A percentile compares a stretch with the other conserved stretches of the same genome.
phyloP scores from a whole-genome alignment of 2,113 vertebrate species.

The Ophiodon elongatus region DNA sequence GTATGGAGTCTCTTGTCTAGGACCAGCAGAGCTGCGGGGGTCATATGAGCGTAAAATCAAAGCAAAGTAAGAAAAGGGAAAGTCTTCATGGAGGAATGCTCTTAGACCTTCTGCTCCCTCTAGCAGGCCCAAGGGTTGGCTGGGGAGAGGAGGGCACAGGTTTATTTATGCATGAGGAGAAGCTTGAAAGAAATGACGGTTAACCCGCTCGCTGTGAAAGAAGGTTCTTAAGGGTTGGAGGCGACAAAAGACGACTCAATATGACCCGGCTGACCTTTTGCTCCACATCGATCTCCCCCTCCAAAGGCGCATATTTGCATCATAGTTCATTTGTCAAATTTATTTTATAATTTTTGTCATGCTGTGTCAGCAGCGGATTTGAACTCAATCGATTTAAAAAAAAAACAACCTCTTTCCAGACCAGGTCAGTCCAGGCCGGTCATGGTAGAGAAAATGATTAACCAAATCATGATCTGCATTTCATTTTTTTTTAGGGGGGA shows the following conservation, averaged over 20 bases:
- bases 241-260: constrained; percentile 49
- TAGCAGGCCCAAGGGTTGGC: constrained; percentile 37
- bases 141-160: constrained; percentile 42
- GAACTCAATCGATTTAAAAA: constrained; percentile 17
- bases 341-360: constrained; percentile 65
- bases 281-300: constrained; percentile 51
- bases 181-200: constrained; percentile 60
- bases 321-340: constrained; percentile 70
- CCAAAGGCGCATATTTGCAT: constrained; percentile 73
- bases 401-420: constrained; percentile 16
- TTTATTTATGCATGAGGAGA: constrained; percentile 67
- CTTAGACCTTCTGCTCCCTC: constrained; percentile 69
- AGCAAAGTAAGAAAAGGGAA: constrained; percentile 76
- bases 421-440: constrained; percentile 32
- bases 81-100: constrained; percentile 74
- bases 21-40: constrained; percentile 55
- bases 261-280: constrained; percentile 42
- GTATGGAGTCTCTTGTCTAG: constrained; percentile 70
- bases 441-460: constrained; percentile 59
- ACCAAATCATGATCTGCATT: constrained; percentile 43
- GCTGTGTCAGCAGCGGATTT: constrained; percentile 52
- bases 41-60: constrained; percentile 78
- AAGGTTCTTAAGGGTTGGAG: constrained; percentile 21
- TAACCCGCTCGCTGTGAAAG: constrained; percentile 43
- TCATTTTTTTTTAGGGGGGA: background rate